These are phyloP conservation scores for Mungos mungo DNA, from an alignment of 2,113 vertebrate genomes.

Conservation along the genomic window DNA sequence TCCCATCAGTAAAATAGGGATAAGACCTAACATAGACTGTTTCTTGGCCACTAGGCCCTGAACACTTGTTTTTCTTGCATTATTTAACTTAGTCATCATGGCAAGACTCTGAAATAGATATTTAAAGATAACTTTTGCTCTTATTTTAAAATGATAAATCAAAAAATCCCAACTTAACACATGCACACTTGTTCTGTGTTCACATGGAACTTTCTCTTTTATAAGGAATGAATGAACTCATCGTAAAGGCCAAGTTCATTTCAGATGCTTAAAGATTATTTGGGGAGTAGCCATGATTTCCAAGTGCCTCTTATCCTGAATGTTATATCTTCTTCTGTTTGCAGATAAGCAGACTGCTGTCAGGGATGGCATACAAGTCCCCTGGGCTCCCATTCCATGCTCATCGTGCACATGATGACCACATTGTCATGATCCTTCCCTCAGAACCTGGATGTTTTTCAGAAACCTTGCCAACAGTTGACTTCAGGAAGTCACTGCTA, in stretches of 20 bases:
- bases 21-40: neutral
- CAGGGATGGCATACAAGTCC: no score
- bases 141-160: neutral
- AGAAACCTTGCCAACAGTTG: neutral
- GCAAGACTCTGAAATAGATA: neutral
- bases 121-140: neutral
- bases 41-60: accelerated
- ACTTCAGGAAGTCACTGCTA: neutral
- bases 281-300: neutral
- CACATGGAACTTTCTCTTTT: neutral
- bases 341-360: neutral
- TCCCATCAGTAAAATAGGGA: neutral
- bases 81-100: neutral
- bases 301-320: neutral
- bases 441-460: neutral
- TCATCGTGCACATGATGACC: neutral
- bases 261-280: neutral
- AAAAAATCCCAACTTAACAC: neutral
- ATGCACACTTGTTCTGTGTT: accelerated
- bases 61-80: neutral
- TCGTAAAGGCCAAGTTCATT: neutral
- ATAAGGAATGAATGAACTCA: neutral
- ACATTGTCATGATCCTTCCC: neutral
- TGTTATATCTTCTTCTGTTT: neutral
- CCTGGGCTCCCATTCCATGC: accelerated